These are phyloP conservation scores for Monodelphis domestica DNA, from an alignment of 2,797 vertebrate species.

Conservation along the genomic window DNA sequence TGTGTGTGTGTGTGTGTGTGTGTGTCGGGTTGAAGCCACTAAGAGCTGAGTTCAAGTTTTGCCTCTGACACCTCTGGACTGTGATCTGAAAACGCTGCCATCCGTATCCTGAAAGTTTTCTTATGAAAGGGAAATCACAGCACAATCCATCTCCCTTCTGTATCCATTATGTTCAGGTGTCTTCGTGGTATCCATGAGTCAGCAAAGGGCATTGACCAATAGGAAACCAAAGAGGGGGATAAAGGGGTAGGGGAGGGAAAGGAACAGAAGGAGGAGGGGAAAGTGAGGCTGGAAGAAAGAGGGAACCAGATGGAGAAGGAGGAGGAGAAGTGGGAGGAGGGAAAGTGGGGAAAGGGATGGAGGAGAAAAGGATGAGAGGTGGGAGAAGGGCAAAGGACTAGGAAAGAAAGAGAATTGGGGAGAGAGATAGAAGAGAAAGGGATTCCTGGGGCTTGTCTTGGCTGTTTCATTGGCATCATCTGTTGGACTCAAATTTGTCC, in stretches of 20 bases:
- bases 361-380: not conserved
- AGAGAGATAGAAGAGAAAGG: not conserved
- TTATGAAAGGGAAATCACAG: not conserved
- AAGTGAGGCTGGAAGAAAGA: not conserved
- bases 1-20: too few relatives aligned
- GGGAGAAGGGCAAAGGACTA: not conserved
- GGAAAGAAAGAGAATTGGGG: not conserved
- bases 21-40: not conserved
- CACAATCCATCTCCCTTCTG: not conserved
- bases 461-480: not conserved
- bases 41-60: not conserved
- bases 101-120: not conserved
- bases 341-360: not conserved
- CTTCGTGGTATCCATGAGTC: not conserved
- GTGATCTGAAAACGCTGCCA: not conserved
- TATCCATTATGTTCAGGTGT: not conserved
- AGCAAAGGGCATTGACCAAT: not conserved
- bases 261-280: not conserved
- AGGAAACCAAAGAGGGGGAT: not conserved
- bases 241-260: not conserved
- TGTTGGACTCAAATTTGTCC: not conserved
- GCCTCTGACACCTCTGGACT: not conserved
- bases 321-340: too few relatives aligned
- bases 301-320: not conserved
- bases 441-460: not conserved